Conservation (phyloP, 1,140 invertebrate genomes). For the Saxidomus purpurata region DNA sequence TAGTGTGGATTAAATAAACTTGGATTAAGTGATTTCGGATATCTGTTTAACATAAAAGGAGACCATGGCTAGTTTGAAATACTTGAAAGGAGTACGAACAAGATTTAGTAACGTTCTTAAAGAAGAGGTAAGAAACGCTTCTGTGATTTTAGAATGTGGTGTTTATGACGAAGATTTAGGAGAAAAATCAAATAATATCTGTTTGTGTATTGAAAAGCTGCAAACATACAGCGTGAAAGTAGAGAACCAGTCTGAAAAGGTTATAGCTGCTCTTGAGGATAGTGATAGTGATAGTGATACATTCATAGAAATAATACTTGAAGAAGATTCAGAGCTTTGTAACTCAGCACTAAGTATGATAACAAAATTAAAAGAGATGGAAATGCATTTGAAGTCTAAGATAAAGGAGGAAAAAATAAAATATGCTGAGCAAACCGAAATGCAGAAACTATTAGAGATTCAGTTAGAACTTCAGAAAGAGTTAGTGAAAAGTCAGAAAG, state of each 20-base stretch:
- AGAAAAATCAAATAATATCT: not conserved
- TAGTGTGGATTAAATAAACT: too few relatives aligned
- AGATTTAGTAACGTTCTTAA: not conserved
- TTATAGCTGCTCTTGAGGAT: not conserved
- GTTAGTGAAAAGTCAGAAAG: not conserved
- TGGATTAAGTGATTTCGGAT: too few relatives aligned
- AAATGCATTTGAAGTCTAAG: too few relatives aligned
- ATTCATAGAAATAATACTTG: not conserved
- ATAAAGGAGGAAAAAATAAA: too few relatives aligned
- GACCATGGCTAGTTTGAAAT: not conserved
- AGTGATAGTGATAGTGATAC: not conserved
- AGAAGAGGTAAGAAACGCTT: not conserved
- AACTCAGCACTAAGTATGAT: not conserved
- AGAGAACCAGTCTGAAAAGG: slow-evolving; percentile 9
- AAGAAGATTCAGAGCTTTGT: not conserved
- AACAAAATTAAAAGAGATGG: not conserved
- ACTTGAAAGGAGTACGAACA: not conserved
- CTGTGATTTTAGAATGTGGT: not conserved
- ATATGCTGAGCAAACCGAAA: too few relatives aligned
- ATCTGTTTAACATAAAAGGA: not conserved
- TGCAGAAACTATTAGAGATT: not conserved
- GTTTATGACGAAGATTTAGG: not conserved
- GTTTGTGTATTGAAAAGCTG: not conserved
- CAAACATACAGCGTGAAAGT: not conserved
- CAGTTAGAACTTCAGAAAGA: not conserved